These are phyloP conservation scores for Emmelina monodactyla DNA, from an alignment of 2,888 invertebrate genomes.

Conservation along the genomic window DNA sequence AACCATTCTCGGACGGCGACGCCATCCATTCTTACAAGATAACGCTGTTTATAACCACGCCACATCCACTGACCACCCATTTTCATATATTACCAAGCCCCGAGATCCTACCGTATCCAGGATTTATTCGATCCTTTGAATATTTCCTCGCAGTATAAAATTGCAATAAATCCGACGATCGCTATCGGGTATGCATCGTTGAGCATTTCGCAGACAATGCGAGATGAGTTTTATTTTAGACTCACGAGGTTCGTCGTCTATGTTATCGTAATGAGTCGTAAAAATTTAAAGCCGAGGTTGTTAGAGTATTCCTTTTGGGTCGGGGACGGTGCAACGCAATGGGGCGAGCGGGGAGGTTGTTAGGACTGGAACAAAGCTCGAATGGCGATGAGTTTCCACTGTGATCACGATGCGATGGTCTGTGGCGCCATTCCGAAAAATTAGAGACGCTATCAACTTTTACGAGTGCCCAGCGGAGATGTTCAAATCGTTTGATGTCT, in stretches of 20 bases:
- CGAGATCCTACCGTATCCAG: constrained; percentile 33
- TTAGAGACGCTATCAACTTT: constrained; percentile 19
- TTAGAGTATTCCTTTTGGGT: constrained; percentile 37
- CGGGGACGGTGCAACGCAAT: constrained; percentile 21
- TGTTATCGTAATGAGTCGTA: constrained; percentile 50
- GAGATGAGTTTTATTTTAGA: constrained; percentile 24
- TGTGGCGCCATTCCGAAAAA: constrained; percentile 13
- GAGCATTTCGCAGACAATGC: constrained; percentile 26
- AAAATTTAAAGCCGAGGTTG: constrained; percentile 42
- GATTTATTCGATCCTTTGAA: constrained; percentile 38
- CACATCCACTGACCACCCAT: constrained; percentile 33
- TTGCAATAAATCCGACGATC: constrained; percentile 33
- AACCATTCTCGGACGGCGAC: constrained; percentile 24
- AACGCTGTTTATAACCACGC: constrained; percentile 30
- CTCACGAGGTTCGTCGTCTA: constrained; percentile 22
- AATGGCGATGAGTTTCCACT: constrained; percentile 2
- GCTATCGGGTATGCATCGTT: constrained; percentile 26
- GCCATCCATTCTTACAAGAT: constrained; percentile 29
- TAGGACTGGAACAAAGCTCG: constrained; percentile 22
- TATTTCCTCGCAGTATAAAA: constrained; percentile 28
- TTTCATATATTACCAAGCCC: constrained; percentile 26
- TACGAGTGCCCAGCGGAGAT: constrained; percentile 11
- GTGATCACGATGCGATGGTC: constrained; percentile 5
- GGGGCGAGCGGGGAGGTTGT: constrained; percentile 26
- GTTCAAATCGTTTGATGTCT: constrained; percentile 4